Conservation (phyloP, 2,113 vertebrate species). For the Apteryx owenii region DNA sequence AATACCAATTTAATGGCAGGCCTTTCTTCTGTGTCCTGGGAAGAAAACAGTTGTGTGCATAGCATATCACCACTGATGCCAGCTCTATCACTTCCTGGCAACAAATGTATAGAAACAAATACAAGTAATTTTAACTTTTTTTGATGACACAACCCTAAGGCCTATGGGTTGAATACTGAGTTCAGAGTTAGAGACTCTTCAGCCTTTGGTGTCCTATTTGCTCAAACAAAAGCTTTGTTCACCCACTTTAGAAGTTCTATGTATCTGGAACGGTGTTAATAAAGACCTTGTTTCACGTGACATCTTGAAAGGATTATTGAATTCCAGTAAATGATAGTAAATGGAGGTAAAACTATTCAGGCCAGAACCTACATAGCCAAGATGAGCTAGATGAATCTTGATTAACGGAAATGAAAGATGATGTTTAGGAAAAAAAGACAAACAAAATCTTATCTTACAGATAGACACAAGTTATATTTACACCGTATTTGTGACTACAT, state of each 20-base stretch:
- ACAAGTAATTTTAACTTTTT: conserved; percentile 32
- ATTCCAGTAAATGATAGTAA: not conserved
- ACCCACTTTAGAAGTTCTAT: not conserved
- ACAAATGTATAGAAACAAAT: not conserved
- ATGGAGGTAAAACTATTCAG: not conserved
- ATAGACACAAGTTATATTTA: not conserved
- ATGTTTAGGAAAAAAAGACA: not conserved
- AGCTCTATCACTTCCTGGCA: not conserved
- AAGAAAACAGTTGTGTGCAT: not conserved
- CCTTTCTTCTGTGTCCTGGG: not conserved
- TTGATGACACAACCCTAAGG: not conserved
- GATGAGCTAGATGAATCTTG: not conserved
- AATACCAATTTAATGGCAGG: not conserved
- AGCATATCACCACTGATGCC: not conserved
- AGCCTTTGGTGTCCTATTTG: not conserved
- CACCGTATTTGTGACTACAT: not conserved
- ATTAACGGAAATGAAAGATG: rapidly evolving
- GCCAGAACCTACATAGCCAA: not conserved
- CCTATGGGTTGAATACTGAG: not conserved
- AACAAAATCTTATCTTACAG: not conserved
- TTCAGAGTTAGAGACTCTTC: not conserved
- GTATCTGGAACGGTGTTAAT: not conserved
- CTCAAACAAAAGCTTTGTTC: not conserved
- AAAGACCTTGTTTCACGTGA: not conserved
- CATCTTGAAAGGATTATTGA: not conserved